Evolutionary conservation across 2,797 vertebrate species (phyloP).

Genomic region (Pseudochirops corinnae): DNA sequence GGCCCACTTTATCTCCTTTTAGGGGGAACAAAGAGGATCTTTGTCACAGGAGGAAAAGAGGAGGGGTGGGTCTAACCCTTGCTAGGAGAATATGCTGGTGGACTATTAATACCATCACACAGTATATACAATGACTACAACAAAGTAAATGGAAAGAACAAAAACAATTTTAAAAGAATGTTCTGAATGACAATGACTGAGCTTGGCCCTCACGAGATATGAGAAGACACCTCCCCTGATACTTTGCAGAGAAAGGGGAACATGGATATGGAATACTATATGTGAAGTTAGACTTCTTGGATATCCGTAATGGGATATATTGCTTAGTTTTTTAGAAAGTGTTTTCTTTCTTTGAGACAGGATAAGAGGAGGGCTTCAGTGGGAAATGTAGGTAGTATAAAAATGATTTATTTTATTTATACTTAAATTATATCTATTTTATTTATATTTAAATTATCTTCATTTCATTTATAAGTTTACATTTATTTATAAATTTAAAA

Average conservation of each 20-base stretch:
- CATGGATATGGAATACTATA: neutral
- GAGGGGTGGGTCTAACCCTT: neutral
- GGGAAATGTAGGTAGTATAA: neutral
- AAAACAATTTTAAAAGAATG: neutral
- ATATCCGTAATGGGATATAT: neutral
- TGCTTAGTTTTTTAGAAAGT: neutral
- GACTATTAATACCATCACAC: neutral
- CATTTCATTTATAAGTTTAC: too few relatives aligned
- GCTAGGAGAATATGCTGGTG: neutral
- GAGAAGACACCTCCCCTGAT: neutral
- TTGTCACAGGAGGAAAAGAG: neutral
- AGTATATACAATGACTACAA: neutral
- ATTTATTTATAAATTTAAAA: neutral
- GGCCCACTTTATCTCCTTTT: neutral
- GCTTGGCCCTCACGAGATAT: neutral
- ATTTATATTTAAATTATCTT: neutral
- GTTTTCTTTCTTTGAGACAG: neutral
- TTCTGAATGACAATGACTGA: neutral
- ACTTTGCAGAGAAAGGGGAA: neutral
- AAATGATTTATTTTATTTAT: neutral
- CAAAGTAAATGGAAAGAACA: neutral
- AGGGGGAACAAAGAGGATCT: neutral
- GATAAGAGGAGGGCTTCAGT: neutral
- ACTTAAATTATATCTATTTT: neutral
- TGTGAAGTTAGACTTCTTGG: neutral